phyloP scores from a whole-genome alignment of 2,888 invertebrate genomes.

The Mylabris sibirica region DNA sequence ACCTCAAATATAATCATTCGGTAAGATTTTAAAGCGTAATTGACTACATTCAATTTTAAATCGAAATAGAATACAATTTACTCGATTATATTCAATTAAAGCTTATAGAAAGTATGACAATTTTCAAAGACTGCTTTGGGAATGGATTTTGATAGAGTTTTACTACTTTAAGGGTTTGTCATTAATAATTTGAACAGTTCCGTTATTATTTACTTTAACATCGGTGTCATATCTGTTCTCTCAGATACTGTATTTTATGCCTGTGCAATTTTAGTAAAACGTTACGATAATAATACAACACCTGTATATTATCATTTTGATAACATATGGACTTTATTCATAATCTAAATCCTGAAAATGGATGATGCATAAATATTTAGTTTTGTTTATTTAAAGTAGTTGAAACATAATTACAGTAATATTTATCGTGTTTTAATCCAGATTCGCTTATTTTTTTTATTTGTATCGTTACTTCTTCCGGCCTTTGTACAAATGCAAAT shows the following conservation, averaged over 20 bases:
- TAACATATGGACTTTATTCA: conserved; percentile 43
- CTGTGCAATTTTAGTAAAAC: conserved; percentile 39
- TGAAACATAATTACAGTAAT: conserved; percentile 6
- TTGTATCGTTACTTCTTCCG: conserved; percentile 33
- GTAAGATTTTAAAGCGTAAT: neutral
- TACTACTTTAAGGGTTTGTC: neutral
- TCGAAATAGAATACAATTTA: too few species aligned
- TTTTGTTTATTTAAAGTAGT: conserved; percentile 6
- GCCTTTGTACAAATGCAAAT: conserved; percentile 42
- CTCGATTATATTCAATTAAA: too few species aligned
- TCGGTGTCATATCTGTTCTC: conserved; percentile 27
- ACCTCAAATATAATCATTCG: neutral
- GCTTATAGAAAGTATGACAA: too few species aligned
- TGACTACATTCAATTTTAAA: neutral
- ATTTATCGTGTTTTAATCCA: conserved; percentile 5
- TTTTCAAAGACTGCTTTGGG: too few species aligned
- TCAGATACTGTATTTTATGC: conserved; percentile 28
- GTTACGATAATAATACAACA: conserved; percentile 38
- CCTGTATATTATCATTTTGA: conserved; percentile 33
- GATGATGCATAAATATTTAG: conserved; percentile 27
- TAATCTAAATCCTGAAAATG: conserved; percentile 18
- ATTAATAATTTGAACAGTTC: neutral
- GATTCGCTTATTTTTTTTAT: conserved; percentile 12
- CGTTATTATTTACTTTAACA: conserved; percentile 32
- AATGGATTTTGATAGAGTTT: neutral